Percentiles rank a stretch among this genome's conserved stretches.
These are phyloP conservation scores for Epiperipatus broadwayi DNA, from an alignment of 2,888 invertebrate genomes.

Conservation along the genomic window DNA sequence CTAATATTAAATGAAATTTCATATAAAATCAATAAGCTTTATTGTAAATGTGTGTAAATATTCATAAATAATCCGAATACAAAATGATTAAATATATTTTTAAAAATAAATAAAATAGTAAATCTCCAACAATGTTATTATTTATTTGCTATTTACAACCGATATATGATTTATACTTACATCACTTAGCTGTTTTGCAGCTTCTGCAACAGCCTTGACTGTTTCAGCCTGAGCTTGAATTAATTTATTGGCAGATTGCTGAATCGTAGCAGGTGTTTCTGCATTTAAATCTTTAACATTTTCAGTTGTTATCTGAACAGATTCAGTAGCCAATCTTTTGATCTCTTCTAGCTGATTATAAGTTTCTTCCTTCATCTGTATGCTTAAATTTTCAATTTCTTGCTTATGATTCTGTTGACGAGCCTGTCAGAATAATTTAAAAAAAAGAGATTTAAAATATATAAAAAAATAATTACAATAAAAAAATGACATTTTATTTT, in stretches of 20 bases:
- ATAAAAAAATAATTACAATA: too few species aligned
- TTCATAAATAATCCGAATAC: too few species aligned
- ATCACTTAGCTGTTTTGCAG: conserved; percentile 20
- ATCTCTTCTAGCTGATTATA: conserved; percentile 21
- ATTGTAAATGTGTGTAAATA: too few species aligned
- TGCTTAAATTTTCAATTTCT: conserved; percentile 22
- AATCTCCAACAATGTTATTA: too few species aligned
- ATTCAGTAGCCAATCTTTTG: conserved; percentile 15
- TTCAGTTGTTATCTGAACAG: conserved; percentile 18
- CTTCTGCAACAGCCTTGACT: conserved; percentile 22
- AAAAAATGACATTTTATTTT: too few species aligned
- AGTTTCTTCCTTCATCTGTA: conserved; percentile 21
- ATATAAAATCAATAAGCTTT: too few species aligned
- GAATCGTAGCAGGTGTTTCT: conserved; percentile 18
- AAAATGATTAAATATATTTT: too few species aligned
- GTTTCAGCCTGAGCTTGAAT: conserved; percentile 21
- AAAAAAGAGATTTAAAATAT: too few species aligned
- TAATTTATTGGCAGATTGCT: conserved; percentile 18
- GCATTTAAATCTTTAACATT: conserved; percentile 18
- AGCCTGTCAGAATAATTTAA: too few species aligned
- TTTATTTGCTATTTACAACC: too few species aligned
- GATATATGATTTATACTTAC: conserved; percentile 15
- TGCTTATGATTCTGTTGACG: conserved; percentile 23
- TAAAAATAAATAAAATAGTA: too few species aligned
- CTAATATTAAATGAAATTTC: too few species aligned